Percentiles rank a stretch among this genome's conserved stretches.
phyloP scores from a whole-genome alignment of 2,113 vertebrate species.

The Phyllopteryx taeniolatus region DNA sequence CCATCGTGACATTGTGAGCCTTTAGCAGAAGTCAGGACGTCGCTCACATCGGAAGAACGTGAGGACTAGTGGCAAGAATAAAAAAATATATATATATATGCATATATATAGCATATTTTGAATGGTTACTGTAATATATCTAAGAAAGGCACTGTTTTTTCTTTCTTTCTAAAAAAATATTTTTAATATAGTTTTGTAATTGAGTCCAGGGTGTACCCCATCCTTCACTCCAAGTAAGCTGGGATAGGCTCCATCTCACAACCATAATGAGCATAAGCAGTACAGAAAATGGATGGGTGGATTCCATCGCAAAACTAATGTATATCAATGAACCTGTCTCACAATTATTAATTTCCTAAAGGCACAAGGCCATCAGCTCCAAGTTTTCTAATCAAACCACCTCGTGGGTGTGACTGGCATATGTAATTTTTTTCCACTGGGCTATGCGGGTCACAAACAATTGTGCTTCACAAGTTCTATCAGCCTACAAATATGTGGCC shows the following conservation, averaged over 20 bases:
- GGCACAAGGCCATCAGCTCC: neutral
- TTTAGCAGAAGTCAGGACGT: conserved; percentile 32
- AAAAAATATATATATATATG: neutral
- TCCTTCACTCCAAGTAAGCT: too few relatives aligned
- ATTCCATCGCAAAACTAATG: neutral
- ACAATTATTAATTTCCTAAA: neutral
- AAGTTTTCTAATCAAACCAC: neutral
- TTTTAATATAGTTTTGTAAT: neutral
- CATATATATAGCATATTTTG: neutral
- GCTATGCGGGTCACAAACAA: neutral
- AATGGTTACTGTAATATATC: neutral
- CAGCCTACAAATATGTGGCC: neutral
- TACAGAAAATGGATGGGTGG: neutral
- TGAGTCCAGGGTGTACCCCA: too few relatives aligned
- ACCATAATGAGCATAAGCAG: neutral
- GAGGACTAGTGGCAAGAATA: conserved; percentile 43
- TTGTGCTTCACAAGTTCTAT: neutral
- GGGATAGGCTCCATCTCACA: too few relatives aligned
- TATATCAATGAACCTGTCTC: neutral
- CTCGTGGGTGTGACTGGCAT: neutral
- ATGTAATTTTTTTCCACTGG: neutral
- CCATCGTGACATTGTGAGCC: conserved; percentile 33
- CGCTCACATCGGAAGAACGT: conserved; percentile 45
- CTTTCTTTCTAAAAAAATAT: neutral
- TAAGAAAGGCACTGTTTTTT: neutral